Evolutionary conservation across 2,797 vertebrate species (phyloP).

Genomic region (Molossus alvarezi): DNA sequence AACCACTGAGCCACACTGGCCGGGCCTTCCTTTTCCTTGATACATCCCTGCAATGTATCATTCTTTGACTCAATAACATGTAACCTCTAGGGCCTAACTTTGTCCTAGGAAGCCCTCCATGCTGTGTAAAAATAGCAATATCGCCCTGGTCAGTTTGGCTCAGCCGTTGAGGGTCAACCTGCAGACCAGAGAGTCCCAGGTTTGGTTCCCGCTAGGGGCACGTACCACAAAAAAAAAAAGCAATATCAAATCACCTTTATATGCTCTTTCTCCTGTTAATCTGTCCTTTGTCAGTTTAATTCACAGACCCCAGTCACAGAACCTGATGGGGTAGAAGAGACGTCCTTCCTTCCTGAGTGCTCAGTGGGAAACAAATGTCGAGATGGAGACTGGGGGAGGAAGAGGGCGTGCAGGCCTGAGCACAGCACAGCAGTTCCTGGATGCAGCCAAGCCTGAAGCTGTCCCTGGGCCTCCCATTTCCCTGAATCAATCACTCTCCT

Average conservation of each 20-base stretch:
- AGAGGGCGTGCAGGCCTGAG: accelerated
- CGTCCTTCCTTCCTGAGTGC: neutral
- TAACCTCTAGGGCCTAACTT: neutral
- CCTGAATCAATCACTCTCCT: neutral
- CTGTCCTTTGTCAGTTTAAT: neutral
- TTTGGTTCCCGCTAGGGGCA: too few species aligned
- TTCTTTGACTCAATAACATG: neutral
- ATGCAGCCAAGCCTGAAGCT: conserved; percentile 4
- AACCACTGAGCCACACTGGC: too few species aligned
- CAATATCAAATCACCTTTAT: neutral
- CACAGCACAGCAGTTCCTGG: neutral
- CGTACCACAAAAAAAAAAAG: too few species aligned
- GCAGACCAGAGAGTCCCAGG: too few species aligned
- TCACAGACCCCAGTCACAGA: neutral
- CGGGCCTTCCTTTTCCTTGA: neutral
- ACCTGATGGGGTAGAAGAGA: neutral
- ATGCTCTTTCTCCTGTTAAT: neutral
- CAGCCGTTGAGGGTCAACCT: too few species aligned
- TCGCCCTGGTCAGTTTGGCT: too few species aligned
- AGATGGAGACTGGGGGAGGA: accelerated
- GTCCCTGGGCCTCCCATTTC: neutral
- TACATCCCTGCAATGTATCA: neutral
- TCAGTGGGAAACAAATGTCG: neutral
- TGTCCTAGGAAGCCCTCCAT: neutral
- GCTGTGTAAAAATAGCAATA: neutral